Conservation (phyloP, 2,888 invertebrate species). For the Orthosia gothica region DNA sequence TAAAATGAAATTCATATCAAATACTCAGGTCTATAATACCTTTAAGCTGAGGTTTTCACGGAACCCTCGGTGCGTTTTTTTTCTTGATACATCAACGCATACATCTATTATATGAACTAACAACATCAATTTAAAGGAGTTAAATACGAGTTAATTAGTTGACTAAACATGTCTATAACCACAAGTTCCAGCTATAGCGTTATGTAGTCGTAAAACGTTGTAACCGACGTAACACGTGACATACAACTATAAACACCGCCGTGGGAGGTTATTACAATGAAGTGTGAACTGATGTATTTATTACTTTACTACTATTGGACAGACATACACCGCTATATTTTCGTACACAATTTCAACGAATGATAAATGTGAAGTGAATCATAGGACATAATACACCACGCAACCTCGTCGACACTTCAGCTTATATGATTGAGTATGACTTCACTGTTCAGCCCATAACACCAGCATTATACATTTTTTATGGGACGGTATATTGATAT, state of each 20-base stretch:
- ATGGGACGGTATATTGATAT: slow-evolving; percentile 8
- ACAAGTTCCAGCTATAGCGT: slow-evolving; percentile 37
- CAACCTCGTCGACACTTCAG: slow-evolving; percentile 16
- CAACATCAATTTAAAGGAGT: slow-evolving; percentile 2
- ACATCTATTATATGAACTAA: too few relatives aligned
- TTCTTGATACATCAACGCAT: too few relatives aligned
- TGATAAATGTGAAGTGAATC: slow-evolving; percentile 50
- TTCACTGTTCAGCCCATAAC: slow-evolving; percentile 16
- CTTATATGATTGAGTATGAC: slow-evolving; percentile 18
- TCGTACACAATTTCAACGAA: slow-evolving; percentile 42
- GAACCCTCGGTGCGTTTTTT: too few relatives aligned
- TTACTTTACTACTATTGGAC: slow-evolving; percentile 52
- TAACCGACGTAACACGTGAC: slow-evolving; percentile 60
- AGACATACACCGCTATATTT: slow-evolving; percentile 49
- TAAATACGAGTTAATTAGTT: slow-evolving; percentile 52
- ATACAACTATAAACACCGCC: slow-evolving; percentile 62
- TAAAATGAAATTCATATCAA: too few relatives aligned
- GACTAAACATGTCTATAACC: slow-evolving; percentile 44
- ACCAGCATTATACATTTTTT: slow-evolving; percentile 24
- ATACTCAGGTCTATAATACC: too few relatives aligned
- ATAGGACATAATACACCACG: slow-evolving; percentile 37
- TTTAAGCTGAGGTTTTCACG: too few relatives aligned
- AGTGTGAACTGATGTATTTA: slow-evolving; percentile 60
- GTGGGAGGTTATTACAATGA: slow-evolving; percentile 58
- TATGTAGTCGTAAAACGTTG: slow-evolving; percentile 60